Evolutionary conservation across 2,113 vertebrate species (phyloP), one percentile per base, ranked within the genome.

Genomic region (Lepisosteus osseus): DNA sequence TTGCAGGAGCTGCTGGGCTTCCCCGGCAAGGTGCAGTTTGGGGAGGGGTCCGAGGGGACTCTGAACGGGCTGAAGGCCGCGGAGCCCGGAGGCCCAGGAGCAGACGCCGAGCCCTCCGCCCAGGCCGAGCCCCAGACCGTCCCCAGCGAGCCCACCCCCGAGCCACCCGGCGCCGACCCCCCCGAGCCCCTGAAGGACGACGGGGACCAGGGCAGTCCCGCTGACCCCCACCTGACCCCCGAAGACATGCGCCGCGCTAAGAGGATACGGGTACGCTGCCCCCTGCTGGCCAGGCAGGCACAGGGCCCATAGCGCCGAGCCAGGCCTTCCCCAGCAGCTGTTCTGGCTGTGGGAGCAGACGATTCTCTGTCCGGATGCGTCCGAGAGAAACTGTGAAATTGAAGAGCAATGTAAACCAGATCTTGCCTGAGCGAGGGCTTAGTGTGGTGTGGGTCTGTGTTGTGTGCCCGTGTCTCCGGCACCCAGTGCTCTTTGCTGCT

Each of bases 191-290:
- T 90, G 29, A 91, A 95, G 0, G 95, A 95, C 65, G 94, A 93
- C 0, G 87, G 90, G 0, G 84, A 87, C 61, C 86, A 84, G 9
- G 54, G 79, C 0, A 80, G 82, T 78, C 88, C 91, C 7, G 55
- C 85, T 0, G 94, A 93, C 61, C 78, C 90, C 57, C 88, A 93
- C 61, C 86, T 97, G 80, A 93, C 95, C 0, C 90, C 94, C 0
- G 95, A 98, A 65, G 97, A 99, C 75, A 94, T 98, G 90, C 92
- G 95, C 8, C 88, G 96, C 43, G 95, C 95, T 15, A 98, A 98
- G 76, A 93, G 95, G 54, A 98, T 98, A 79, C 90, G 97, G 91
- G 95, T 96, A 91, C 89, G 92, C 75, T 0, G 70, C 29, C 8
- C 42, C 5, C 14, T 13, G 1, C 29, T 5, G 61, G 15, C 4